Conservation (phyloP, 2,113 vertebrate species). For the Colinus virginianus region DNA sequence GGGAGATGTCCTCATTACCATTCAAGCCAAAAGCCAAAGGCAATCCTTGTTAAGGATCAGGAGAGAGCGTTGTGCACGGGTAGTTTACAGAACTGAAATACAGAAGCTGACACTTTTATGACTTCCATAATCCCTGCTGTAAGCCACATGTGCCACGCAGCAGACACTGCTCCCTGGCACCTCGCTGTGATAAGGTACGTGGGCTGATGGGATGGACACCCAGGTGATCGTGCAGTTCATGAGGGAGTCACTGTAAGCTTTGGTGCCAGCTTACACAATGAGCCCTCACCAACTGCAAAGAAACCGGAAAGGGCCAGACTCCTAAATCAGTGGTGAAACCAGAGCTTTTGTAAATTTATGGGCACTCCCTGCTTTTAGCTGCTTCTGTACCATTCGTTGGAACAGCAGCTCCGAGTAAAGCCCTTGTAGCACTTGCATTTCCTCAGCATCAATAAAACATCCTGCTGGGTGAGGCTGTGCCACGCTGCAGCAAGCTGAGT, state of each 20-base stretch:
- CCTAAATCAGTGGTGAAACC: slow-evolving; percentile 14
- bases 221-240: neutral
- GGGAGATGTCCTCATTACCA: neutral
- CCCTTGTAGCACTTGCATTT: neutral
- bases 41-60: neutral
- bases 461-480: neutral
- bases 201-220: neutral
- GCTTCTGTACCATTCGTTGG: neutral
- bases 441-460: slow-evolving; percentile 14
- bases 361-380: slow-evolving; percentile 36
- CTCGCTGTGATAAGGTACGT: neutral
- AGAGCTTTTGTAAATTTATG: slow-evolving; percentile 4
- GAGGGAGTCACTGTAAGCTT: neutral
- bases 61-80: neutral
- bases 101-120: slow-evolving; percentile 57
- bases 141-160: accelerated
- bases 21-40: slow-evolving; percentile 15
- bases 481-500: neutral
- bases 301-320: neutral
- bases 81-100: slow-evolving; percentile 41
- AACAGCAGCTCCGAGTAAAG: slow-evolving; percentile 21
- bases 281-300: neutral
- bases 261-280: neutral
- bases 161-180: neutral
- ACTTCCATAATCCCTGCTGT: slow-evolving; percentile 46